Conservation (phyloP, 64 coral and sea anemone genomes). For the Dendrophyllia cribrosa region DNA sequence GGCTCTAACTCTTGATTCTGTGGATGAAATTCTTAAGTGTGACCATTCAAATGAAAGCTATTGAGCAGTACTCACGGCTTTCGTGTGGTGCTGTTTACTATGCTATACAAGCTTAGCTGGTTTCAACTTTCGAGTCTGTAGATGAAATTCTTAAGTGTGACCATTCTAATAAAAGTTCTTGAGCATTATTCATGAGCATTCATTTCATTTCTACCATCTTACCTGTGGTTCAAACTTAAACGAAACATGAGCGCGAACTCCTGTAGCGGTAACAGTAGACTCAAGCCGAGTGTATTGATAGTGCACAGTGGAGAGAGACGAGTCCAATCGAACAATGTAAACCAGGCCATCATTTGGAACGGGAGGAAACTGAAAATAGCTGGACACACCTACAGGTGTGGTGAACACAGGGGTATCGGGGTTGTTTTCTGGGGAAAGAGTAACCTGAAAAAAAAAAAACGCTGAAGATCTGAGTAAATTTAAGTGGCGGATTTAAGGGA, state of each 20-base stretch:
- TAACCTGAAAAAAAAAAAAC: conserved; percentile 39
- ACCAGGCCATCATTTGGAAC: conserved; percentile 82
- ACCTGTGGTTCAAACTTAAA: conserved; percentile 84
- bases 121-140: too few species aligned
- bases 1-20: too few species aligned
- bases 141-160: too few species aligned
- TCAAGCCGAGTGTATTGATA: conserved; percentile 65
- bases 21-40: too few species aligned
- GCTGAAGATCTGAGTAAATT: not conserved
- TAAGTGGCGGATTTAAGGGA: not conserved
- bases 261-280: conserved; percentile 79
- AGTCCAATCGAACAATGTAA: conserved; percentile 81
- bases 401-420: conserved; percentile 78
- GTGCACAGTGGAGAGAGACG: conserved; percentile 71
- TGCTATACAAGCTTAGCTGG: too few species aligned
- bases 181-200: not conserved
- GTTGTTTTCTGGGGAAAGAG: conserved; percentile 85
- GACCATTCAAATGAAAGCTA: too few species aligned
- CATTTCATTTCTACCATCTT: not conserved
- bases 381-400: conserved; percentile 82
- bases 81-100: too few species aligned
- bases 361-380: conserved; percentile 91
- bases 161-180: too few species aligned
- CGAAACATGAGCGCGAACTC: conserved; percentile 78
- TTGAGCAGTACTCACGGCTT: too few species aligned